Percentiles rank a stretch among this genome's conserved stretches.
Evolutionary conservation across 1,140 invertebrate genomes (phyloP).

Genomic region (Drosophila auraria): DNA sequence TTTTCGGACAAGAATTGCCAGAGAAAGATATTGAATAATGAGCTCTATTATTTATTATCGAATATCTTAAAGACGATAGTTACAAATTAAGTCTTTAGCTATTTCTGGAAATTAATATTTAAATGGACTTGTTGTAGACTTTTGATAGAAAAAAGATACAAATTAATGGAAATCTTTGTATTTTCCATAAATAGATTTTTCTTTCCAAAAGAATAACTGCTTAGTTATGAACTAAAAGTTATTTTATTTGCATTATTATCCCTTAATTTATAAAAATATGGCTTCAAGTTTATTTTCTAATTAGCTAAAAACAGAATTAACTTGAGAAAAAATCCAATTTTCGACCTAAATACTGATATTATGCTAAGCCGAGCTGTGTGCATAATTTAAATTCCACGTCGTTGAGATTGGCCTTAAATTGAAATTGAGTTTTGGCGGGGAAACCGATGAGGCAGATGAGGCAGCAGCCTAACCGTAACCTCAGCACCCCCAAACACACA

Average conservation of each 20-base stretch:
- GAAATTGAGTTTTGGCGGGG: conserved; percentile 15
- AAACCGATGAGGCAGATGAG: conserved; percentile 1
- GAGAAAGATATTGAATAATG: background rate
- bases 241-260: too few species aligned
- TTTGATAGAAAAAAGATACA: too few species aligned
- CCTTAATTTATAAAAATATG: too few species aligned
- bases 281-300: too few species aligned
- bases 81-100: too few species aligned
- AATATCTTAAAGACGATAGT: too few species aligned
- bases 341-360: background rate
- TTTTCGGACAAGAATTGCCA: background rate
- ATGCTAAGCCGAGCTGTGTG: background rate
- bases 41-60: too few species aligned
- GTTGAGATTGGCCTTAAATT: conserved; percentile 30
- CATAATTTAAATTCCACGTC: conserved; percentile 10
- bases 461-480: conserved; percentile 21
- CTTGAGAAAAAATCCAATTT: background rate
- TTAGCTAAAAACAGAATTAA: background rate
- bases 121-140: too few species aligned
- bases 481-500: conserved; percentile 18
- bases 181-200: too few species aligned
- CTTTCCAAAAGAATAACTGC: background rate
- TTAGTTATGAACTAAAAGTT: too few species aligned
- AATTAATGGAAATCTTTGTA: too few species aligned
- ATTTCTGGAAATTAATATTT: too few species aligned